phyloP scores from a whole-genome alignment of 1,140 invertebrate genomes.

The Calycopis cecrops region DNA sequence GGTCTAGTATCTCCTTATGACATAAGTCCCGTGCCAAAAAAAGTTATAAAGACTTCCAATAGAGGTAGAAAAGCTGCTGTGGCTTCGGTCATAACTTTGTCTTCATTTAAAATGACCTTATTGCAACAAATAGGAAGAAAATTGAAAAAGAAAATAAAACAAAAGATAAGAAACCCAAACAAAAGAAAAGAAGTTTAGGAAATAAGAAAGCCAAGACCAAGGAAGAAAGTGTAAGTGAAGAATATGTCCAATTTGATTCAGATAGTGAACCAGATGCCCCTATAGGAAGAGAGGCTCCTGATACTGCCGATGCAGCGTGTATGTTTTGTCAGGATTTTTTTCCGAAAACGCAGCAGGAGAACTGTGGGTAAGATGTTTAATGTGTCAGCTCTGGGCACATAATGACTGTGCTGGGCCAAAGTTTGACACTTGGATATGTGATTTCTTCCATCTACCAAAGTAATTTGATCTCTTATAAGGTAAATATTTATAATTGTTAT shows the following conservation, averaged over 20 bases:
- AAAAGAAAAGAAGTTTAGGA: constrained; percentile 17
- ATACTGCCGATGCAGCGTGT: constrained; percentile 29
- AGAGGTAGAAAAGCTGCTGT: too few species aligned
- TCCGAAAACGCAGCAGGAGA: constrained; percentile 22
- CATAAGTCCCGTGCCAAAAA: too few species aligned
- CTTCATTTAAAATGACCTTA: too few species aligned
- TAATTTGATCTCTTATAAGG: too few species aligned
- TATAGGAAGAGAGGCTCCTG: constrained; percentile 12
- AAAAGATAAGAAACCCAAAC: too few species aligned
- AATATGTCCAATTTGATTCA: constrained; percentile 19
- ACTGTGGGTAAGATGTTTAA: constrained; percentile 29
- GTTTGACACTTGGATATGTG: constrained; percentile 27
- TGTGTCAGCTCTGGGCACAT: constrained; percentile 30
- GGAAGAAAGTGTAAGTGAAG: constrained; percentile 12
- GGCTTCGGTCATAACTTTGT: too few species aligned
- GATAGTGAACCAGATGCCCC: constrained; percentile 24
- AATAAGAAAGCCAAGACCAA: constrained; percentile 5
- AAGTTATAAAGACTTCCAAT: too few species aligned
- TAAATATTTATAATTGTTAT: too few species aligned
- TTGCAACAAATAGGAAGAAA: constrained; percentile 23
- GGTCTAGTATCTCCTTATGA: too few species aligned
- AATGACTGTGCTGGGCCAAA: constrained; percentile 30
- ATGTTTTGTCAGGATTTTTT: constrained; percentile 27
- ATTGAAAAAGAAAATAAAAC: constrained; percentile 22
- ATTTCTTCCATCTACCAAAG: too few species aligned